Percentiles rank a stretch among this genome's conserved stretches.
phyloP scores from a whole-genome alignment of 2,888 invertebrate species.

The Sericinus montela region DNA sequence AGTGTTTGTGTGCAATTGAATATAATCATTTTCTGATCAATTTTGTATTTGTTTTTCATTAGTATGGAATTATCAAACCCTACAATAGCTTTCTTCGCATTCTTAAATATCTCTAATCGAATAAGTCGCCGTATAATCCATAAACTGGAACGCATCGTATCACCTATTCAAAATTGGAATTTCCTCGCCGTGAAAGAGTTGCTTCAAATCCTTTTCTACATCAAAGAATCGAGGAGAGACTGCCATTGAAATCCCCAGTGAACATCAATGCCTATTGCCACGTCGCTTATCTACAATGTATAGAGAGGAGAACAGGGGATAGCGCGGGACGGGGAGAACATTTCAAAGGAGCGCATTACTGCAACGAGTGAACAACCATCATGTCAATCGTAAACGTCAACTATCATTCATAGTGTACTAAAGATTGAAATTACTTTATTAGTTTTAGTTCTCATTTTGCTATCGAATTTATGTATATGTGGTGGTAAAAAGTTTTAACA shows the following conservation, averaged over 20 bases:
- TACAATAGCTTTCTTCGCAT: not conserved
- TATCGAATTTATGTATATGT: no score
- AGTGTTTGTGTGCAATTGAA: no score
- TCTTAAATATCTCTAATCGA: conserved; percentile 24
- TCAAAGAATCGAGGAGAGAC: conserved; percentile 65
- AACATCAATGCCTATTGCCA: conserved; percentile 75
- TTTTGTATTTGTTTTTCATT: no score
- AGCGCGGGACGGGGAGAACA: conserved; percentile 37
- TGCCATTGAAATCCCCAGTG: conserved; percentile 70
- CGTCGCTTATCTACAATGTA: conserved; percentile 70
- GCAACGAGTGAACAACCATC: conserved; percentile 32
- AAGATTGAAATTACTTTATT: no score
- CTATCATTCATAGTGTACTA: not conserved
- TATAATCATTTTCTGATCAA: no score
- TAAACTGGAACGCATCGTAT: conserved; percentile 36
- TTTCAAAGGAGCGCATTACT: conserved; percentile 63
- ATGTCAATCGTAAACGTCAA: conserved; percentile 14
- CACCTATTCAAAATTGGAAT: conserved; percentile 43
- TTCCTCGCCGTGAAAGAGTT: conserved; percentile 49
- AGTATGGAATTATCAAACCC: no score
- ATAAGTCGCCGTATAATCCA: conserved; percentile 29
- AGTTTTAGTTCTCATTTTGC: no score
- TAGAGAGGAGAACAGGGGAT: conserved; percentile 34
- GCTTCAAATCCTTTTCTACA: conserved; percentile 66
- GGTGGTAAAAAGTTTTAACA: no score